phyloP scores from a whole-genome alignment of 2,888 invertebrate genomes.

The Cheiracanthium punctorium region DNA sequence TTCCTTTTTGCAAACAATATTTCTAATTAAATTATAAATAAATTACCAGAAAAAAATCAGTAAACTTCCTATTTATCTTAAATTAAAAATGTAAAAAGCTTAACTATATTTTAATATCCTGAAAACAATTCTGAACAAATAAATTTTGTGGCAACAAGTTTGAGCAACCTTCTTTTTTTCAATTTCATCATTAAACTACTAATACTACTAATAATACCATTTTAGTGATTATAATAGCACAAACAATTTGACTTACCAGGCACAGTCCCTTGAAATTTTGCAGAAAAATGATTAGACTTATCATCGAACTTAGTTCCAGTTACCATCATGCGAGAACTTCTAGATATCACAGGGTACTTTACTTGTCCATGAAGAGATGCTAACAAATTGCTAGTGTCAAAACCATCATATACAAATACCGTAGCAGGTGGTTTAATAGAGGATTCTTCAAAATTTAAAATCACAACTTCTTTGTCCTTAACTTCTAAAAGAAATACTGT shows the following conservation, averaged over 20 bases:
- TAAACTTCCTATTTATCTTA: too few species aligned
- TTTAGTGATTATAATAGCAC: too few species aligned
- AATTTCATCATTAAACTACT: too few species aligned
- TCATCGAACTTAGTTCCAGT: slow-evolving; percentile 14
- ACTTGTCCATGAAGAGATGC: slow-evolving; percentile 37
- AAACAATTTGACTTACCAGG: slow-evolving; percentile 30
- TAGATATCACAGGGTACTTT: slow-evolving; percentile 53
- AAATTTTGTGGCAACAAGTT: too few species aligned
- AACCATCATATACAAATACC: slow-evolving; percentile 50
- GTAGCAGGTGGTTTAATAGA: slow-evolving; percentile 17
- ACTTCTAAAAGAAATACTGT: slow-evolving; percentile 51
- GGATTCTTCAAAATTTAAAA: slow-evolving; percentile 11
- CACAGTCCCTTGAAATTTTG: slow-evolving; percentile 34
- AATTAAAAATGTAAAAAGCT: too few species aligned
- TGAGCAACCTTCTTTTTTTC: too few species aligned
- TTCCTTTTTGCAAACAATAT: too few species aligned
- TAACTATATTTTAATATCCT: too few species aligned
- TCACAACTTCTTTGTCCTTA: slow-evolving; percentile 22
- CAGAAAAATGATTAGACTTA: slow-evolving; percentile 14
- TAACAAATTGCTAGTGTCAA: slow-evolving; percentile 38
- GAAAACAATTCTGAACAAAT: too few species aligned
- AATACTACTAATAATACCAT: too few species aligned
- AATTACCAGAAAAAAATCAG: too few species aligned
- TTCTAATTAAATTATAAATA: too few species aligned
- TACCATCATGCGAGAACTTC: slow-evolving; percentile 38